Base-by-base conservation (phyloP, 1,140 invertebrate genomes). In the Neodiprion lecontei region DNA sequence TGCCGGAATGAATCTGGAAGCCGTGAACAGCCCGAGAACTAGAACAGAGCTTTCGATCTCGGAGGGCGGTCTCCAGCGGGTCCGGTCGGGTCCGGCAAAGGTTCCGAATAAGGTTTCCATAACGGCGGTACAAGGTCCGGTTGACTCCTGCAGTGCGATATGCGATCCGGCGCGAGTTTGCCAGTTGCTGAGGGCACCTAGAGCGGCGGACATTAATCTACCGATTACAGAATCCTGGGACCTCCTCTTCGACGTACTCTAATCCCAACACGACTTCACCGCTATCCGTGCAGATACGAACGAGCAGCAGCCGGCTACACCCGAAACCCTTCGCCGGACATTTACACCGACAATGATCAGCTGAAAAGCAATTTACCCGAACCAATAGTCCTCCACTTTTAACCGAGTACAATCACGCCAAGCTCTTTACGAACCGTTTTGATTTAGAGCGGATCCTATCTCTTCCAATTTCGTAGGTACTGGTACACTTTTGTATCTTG, bases 221-320 rank as follows among this genome's bases (percentile, higher is more conserved):
- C 82, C 86, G 86, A 87, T 88, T 88, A 88, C 86, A 87, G 82
- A 79, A 84, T 78, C 80, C 78, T 76, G 80, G 85, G 80, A 83
- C 86, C 86, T 86, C 86, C 86, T 84, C 84, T 87, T 87, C 82
- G 79, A 80, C 81, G 86, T 87, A 86, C 79, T 79, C 75, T 76
- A 78, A 80, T 67, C 77, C 71, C 81, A 82, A 87, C 86, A 86
- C 79, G 85, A 14, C 12, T 14, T 14, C 8, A 14, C 21, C 61
- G 12, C 21, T 14, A 47, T 69, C 67, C 67, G 40, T 40, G 17
- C 67, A 21, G 67, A 23, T 23, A 69, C 40, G 21, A 21, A 5
- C 67, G 12, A 47, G 67, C 7, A 4, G 40, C 21, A 40, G 28
- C 28, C 28, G 61, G 67, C 7, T 7, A 11, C 21, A 40, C 2